These are phyloP conservation scores for Coelogynopora nodosa DNA, from an alignment of 2,888 invertebrate species.

Conservation along the genomic window DNA sequence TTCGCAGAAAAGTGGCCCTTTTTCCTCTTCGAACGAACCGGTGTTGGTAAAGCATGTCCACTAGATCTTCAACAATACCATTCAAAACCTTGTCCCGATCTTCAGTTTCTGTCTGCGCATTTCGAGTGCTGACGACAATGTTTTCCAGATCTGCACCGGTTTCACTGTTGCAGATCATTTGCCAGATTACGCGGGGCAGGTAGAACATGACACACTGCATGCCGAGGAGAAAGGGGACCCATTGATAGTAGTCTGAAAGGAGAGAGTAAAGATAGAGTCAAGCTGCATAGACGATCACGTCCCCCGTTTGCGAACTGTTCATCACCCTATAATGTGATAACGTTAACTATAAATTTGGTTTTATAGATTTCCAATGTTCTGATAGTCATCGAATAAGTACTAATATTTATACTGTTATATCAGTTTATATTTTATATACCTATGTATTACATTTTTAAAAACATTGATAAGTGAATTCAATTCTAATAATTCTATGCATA, in stretches of 20 bases:
- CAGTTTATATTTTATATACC: no score
- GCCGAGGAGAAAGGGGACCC: not conserved
- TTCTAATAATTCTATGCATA: no score
- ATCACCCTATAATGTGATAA: no score
- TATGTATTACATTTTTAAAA: no score
- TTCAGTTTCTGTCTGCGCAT: not conserved
- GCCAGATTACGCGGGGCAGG: not conserved
- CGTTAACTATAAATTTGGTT: no score
- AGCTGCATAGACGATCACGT: no score
- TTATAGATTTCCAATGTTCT: no score
- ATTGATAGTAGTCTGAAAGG: slow-evolving; percentile 13
- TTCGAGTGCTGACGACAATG: not conserved
- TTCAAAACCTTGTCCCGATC: not conserved
- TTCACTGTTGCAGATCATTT: not conserved
- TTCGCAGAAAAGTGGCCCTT: slow-evolving; percentile 8
- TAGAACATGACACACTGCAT: not conserved
- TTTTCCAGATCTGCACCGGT: not conserved
- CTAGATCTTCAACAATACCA: not conserved
- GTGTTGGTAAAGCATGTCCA: slow-evolving; percentile 10
- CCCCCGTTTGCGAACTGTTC: no score
- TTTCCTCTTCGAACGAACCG: slow-evolving; percentile 1
- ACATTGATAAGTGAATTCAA: no score
- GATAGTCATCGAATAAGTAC: no score
- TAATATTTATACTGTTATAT: no score
- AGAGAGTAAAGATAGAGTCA: no score